phyloP scores from a whole-genome alignment of 2,888 invertebrate genomes.

The Eilema caniola region DNA sequence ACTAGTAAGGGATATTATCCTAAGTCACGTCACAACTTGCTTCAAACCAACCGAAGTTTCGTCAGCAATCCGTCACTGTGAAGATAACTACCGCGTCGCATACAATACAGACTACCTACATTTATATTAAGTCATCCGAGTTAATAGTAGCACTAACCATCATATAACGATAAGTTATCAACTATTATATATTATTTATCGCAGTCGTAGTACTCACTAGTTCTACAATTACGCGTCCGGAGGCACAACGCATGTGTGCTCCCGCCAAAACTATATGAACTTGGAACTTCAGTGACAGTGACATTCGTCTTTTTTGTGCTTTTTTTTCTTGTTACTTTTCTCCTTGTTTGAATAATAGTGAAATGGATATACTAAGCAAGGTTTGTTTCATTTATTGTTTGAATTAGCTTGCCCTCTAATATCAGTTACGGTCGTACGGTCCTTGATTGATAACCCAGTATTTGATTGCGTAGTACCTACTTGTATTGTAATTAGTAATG shows the following conservation, averaged over 20 bases:
- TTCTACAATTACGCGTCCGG: slow-evolving; percentile 42
- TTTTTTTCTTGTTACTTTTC: slow-evolving; percentile 15
- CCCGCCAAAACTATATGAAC: slow-evolving; percentile 49
- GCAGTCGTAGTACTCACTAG: slow-evolving; percentile 34
- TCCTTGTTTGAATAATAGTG: slow-evolving; percentile 22
- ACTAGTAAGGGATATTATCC: neutral
- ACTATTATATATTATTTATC: slow-evolving; percentile 46
- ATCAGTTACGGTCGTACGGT: slow-evolving; percentile 30
- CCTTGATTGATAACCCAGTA: slow-evolving; percentile 20
- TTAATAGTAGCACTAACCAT: slow-evolving; percentile 44
- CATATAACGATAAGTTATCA: slow-evolving; percentile 52
- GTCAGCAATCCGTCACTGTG: neutral
- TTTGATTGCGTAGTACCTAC: slow-evolving; percentile 12
- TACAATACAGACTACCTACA: neutral
- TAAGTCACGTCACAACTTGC: neutral
- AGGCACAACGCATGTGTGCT: slow-evolving; percentile 46
- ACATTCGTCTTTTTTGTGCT: slow-evolving; percentile 16
- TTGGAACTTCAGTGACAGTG: slow-evolving; percentile 44
- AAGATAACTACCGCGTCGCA: neutral
- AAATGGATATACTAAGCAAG: slow-evolving; percentile 59
- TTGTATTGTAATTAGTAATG: neutral
- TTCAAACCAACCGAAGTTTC: neutral
- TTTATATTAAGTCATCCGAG: slow-evolving; percentile 39
- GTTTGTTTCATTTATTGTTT: slow-evolving; percentile 37
- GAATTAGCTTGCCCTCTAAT: slow-evolving; percentile 33